Conservation (phyloP, 2,888 invertebrate species). For the Himalopsyche anomala region DNA sequence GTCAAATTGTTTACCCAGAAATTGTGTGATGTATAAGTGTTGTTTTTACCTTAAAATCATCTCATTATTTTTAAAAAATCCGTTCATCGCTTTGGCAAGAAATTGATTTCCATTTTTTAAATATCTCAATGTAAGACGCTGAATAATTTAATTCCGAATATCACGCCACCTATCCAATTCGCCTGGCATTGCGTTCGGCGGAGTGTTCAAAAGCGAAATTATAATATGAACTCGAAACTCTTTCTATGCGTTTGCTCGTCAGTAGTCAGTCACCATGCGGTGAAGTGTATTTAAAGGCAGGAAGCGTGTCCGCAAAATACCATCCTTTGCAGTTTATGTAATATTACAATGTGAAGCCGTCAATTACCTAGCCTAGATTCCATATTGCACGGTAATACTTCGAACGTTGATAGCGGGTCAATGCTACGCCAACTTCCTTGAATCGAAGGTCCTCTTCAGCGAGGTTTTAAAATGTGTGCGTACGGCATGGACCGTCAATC, state of each 20-base stretch:
- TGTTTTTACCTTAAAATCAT: no score
- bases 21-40: no score
- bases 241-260: not conserved
- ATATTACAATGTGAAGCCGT: conserved; percentile 41
- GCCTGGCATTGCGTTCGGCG: no score
- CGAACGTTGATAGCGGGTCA: conserved; percentile 57
- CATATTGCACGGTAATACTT: conserved; percentile 39
- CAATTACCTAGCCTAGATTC: conserved; percentile 55
- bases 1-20: no score
- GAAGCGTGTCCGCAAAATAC: conserved; percentile 45
- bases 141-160: no score
- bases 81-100: no score
- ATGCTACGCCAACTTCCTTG: conserved; percentile 60
- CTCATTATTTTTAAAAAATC: no score
- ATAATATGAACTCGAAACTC: not conserved
- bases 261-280: not conserved
- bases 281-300: conserved; percentile 35
- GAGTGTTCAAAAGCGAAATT: no score
- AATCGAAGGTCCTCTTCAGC: conserved; percentile 54
- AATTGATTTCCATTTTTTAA: no score
- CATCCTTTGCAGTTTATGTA: conserved; percentile 48
- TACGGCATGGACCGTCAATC: not conserved
- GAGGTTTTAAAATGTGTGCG: conserved; percentile 37
- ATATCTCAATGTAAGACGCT: no score
- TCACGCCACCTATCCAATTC: no score